These are phyloP conservation scores for Bembecia ichneumoniformis DNA, from an alignment of 2,888 invertebrate genomes.

Conservation along the genomic window DNA sequence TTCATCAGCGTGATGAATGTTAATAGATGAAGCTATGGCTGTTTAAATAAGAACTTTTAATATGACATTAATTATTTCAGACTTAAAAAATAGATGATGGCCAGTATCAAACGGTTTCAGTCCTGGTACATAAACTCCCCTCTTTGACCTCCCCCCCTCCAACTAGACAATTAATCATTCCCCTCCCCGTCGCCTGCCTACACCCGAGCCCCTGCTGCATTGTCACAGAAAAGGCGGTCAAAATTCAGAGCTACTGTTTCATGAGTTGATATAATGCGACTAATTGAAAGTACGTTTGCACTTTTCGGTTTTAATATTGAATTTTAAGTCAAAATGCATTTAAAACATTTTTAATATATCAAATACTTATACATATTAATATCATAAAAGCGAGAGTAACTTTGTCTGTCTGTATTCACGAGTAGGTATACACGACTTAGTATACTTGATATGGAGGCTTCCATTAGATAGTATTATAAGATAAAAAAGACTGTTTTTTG, in stretches of 20 bases:
- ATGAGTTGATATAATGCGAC: constrained; percentile 9
- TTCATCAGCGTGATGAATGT: too few species aligned
- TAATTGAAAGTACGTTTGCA: not conserved
- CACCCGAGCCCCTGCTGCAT: constrained; percentile 13
- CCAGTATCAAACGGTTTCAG: constrained; percentile 4
- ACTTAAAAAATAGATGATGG: not conserved
- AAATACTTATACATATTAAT: too few species aligned
- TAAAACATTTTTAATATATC: too few species aligned
- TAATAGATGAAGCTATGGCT: too few species aligned
- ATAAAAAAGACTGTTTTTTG: too few species aligned
- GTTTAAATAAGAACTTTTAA: not conserved
- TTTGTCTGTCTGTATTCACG: too few species aligned
- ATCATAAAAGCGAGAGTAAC: too few species aligned
- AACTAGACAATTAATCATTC: constrained; percentile 26
- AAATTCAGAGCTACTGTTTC: constrained; percentile 19
- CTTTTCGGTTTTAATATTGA: too few species aligned
- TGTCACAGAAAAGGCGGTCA: constrained; percentile 25
- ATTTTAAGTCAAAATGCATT: too few species aligned
- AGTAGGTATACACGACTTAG: too few species aligned
- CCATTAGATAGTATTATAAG: too few species aligned
- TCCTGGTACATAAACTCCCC: constrained; percentile 8
- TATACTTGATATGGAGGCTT: too few species aligned
- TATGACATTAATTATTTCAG: constrained; percentile 1
- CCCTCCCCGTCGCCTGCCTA: constrained; percentile 11
- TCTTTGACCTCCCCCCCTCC: constrained; percentile 8